Base-by-base conservation (phyloP, 2,888 invertebrate species). In the Cephus nigrinus region DNA sequence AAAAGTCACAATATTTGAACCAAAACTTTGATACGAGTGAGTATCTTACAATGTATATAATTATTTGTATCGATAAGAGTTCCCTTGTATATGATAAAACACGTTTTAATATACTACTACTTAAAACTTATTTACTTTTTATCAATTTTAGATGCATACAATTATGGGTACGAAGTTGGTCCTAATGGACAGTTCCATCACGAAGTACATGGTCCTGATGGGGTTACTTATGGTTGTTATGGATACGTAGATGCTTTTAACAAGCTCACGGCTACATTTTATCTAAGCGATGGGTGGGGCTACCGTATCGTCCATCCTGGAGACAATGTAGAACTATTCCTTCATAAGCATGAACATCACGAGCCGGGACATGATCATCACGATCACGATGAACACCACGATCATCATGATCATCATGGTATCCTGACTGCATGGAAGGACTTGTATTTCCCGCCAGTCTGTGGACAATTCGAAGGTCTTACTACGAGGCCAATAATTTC, bases 161-260 rank as follows among this genome's bases (percentile, higher is more conserved):
- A 95, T 87, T 96, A 95, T 89, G 96, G 96, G 80, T 96, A 96
- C 90, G 95, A 96, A 88, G 94, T 96, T 76, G 95, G 94, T 78
- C 95, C 95, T 4, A 94, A 94, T 86, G 89, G 90, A 12, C 96
- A 96, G 91, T 96, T 96, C 89, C 96, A 96, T 89, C 96, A 96
- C 88, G 96, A 96, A 92, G 94, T 93, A 79, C 94, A 95, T 78
- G 96, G 95, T 5, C 95, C 95, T 0, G 96, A 96, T 86, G 95
- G 95, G 32, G 95, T 96, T 31, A 96, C 96, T 0, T 96, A 96
- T 86, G 96, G 96, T 82, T 96, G 96, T 90, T 96, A 96, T 85
- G 96, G 96, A 36, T 95, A 95, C 90, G 93, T 96, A 69, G 95
- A 96, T 89, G 94, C 95, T 0, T 94, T 94, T 74, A 93, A 94